Percentiles rank a stretch among this genome's conserved stretches.
Conservation (phyloP, 2,797 vertebrate species). For the Hafferia zeledoni region DNA sequence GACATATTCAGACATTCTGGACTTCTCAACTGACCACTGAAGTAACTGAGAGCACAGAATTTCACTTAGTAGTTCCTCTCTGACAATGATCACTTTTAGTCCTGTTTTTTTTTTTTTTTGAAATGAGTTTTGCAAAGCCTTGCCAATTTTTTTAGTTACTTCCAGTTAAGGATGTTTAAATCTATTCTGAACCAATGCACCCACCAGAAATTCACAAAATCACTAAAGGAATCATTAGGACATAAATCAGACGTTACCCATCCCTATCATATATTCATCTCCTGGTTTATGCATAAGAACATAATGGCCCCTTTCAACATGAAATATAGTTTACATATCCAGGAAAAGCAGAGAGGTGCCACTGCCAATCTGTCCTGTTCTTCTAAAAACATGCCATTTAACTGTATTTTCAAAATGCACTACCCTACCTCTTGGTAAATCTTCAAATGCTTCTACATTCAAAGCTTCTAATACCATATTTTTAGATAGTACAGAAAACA, state of each 20-base stretch:
- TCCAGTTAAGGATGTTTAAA: neutral
- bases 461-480: neutral
- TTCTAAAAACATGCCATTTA: neutral
- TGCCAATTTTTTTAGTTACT: neutral
- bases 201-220: neutral
- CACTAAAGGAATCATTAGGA: neutral
- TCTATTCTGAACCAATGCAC: neutral
- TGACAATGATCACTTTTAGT: neutral
- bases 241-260: neutral
- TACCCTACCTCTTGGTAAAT: neutral
- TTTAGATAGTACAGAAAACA: neutral
- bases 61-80: neutral
- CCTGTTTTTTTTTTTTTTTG: no score
- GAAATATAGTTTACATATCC: neutral
- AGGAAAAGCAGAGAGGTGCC: neutral
- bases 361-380: neutral
- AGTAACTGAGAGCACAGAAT: neutral
- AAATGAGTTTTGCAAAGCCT: neutral
- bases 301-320: neutral
- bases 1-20: neutral
- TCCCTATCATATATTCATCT: neutral
- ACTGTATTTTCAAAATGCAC: neutral
- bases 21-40: neutral
- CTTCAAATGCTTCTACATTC: neutral
- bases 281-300: neutral